Evolutionary conservation across 2,797 vertebrate genomes (phyloP).

Genomic region (Siniperca scherzeri): DNA sequence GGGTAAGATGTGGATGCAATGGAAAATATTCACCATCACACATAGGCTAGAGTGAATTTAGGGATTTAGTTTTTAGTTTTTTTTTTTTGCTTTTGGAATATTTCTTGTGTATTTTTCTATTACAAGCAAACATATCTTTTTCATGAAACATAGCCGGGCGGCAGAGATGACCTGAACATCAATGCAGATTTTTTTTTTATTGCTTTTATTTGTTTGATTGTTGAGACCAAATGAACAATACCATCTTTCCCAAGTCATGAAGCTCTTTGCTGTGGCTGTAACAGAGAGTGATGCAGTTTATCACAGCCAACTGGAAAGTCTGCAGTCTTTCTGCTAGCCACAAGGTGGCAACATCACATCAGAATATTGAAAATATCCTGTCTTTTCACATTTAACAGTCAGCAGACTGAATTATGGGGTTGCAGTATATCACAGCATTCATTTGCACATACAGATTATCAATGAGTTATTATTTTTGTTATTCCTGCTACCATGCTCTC

Average conservation of each 20-base stretch:
- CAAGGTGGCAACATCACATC: conserved; percentile 51
- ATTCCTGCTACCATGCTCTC: conserved; percentile 22
- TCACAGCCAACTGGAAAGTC: background rate
- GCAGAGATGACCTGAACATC: conserved; percentile 10
- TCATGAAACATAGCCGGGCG: background rate
- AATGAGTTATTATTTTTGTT: background rate
- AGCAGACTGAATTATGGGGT: conserved; percentile 1
- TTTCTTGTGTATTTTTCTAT: background rate
- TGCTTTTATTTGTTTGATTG: conserved; percentile 39
- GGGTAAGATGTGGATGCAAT: background rate
- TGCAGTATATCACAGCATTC: conserved; percentile 20
- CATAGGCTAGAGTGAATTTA: background rate
- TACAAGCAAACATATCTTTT: background rate
- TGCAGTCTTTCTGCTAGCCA: conserved; percentile 51
- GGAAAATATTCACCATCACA: background rate
- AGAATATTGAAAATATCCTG: conserved; percentile 17
- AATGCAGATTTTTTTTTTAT: background rate
- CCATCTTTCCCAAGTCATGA: conserved; percentile 4
- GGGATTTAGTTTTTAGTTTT: background rate
- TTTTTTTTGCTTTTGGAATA: background rate
- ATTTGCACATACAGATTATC: conserved; percentile 30
- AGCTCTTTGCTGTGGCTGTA: conserved; percentile 23
- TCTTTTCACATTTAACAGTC: conserved; percentile 5
- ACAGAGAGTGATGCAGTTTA: conserved; percentile 10
- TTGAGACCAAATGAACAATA: conserved; percentile 20